phyloP scores from a whole-genome alignment of 2,113 vertebrate genomes.

The Paradoxurus hermaphroditus region DNA sequence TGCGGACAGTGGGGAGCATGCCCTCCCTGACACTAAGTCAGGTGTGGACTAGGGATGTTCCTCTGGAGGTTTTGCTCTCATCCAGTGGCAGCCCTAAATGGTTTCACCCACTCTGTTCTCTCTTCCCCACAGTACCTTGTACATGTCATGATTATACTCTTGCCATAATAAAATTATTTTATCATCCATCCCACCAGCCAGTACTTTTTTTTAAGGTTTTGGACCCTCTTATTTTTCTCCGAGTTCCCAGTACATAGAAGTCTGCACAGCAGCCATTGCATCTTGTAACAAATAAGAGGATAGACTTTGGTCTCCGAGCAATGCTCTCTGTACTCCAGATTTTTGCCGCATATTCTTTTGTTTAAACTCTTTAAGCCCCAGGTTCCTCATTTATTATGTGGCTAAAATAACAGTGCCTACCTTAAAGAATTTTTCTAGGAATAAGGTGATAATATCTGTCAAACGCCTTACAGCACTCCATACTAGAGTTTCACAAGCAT shows the following conservation, averaged over 20 bases:
- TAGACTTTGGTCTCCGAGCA: not conserved
- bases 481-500: not conserved
- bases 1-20: not conserved
- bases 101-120: not conserved
- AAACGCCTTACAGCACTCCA: not conserved
- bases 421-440: not conserved
- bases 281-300: not conserved
- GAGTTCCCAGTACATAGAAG: not conserved
- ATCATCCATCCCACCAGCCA: not conserved
- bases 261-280: not conserved
- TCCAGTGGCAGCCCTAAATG: not conserved
- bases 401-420: not conserved
- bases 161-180: not conserved
- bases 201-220: not conserved
- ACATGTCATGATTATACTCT: no score
- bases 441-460: not conserved
- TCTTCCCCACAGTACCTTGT: not conserved
- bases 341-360: not conserved
- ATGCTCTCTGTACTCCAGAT: not conserved
- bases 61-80: not conserved
- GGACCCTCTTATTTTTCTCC: not conserved
- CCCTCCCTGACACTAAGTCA: not conserved
- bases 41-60: accelerated
- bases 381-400: not conserved
- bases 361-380: not conserved